These are phyloP conservation scores for Lasius fuliginosus DNA, from an alignment of 2,888 invertebrate genomes.

Conservation along the genomic window DNA sequence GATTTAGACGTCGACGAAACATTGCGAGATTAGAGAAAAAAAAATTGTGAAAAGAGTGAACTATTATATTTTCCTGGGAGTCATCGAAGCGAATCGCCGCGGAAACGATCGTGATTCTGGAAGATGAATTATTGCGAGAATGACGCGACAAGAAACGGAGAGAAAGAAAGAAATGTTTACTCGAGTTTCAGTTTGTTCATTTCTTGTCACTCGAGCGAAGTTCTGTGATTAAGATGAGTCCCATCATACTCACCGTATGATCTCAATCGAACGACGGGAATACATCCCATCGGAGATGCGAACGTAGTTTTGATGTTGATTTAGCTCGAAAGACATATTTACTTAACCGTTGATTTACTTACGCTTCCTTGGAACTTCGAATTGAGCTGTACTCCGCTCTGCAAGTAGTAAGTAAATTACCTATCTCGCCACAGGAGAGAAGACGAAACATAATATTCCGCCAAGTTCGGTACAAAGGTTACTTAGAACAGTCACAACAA, in stretches of 20 bases:
- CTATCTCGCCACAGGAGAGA: slow-evolving; percentile 15
- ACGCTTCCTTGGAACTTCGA: slow-evolving; percentile 33
- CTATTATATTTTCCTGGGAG: neutral
- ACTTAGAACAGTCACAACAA: slow-evolving; percentile 38
- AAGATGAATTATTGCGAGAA: slow-evolving; percentile 29
- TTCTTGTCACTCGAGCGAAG: neutral
- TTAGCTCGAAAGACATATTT: slow-evolving; percentile 36
- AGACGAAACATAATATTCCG: slow-evolving; percentile 47
- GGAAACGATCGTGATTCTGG: neutral
- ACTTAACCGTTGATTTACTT: slow-evolving; percentile 49
- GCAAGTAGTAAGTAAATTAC: slow-evolving; percentile 46
- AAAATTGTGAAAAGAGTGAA: neutral
- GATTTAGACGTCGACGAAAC: slow-evolving; percentile 22
- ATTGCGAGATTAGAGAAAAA: neutral
- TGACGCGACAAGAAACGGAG: neutral
- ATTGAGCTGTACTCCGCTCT: neutral
- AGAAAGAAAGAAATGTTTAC: neutral
- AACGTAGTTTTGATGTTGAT: slow-evolving; percentile 31
- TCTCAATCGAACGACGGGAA: neutral
- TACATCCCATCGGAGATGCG: slow-evolving; percentile 2
- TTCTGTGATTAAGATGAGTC: neutral
- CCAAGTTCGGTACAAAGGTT: slow-evolving; percentile 29
- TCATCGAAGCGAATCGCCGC: slow-evolving; percentile 4
- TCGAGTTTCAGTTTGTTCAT: neutral
- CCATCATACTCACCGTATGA: neutral